Evolutionary conservation across 1,140 invertebrate species (phyloP).

Genomic region (Pseudomyrmex concolor): DNA sequence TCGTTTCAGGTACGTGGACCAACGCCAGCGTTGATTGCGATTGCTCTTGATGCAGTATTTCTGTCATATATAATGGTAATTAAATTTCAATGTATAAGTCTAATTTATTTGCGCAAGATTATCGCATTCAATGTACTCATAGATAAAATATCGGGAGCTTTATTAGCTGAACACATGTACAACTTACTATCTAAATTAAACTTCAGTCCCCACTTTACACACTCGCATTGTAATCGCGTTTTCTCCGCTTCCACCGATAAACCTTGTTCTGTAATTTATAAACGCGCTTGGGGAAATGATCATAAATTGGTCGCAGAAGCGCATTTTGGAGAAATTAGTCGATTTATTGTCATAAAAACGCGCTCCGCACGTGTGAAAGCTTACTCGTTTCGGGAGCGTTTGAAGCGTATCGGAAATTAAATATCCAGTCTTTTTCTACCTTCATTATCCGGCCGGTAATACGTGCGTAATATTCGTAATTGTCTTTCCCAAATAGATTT

Average conservation of each 20-base stretch:
- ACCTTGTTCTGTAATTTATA: constrained; percentile 87
- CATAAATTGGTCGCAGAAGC: neutral
- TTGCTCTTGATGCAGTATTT: constrained; percentile 90
- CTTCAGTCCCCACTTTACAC: constrained; percentile 92
- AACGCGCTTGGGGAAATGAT: neutral
- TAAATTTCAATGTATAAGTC: neutral
- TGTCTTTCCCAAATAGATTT: constrained; percentile 97
- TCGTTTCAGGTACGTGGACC: constrained; percentile 88
- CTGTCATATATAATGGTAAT: constrained; percentile 77
- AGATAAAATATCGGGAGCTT: neutral
- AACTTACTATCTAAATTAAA: constrained; percentile 92
- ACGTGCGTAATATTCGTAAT: constrained; percentile 98
- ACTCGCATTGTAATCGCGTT: constrained; percentile 94
- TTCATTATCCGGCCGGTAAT: constrained; percentile 96
- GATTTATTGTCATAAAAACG: neutral
- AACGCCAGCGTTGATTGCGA: constrained; percentile 93
- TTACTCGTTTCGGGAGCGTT: constrained; percentile 91
- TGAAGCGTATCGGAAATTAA: constrained; percentile 95
- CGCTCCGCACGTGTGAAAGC: constrained; percentile 66
- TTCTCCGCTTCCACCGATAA: constrained; percentile 94
- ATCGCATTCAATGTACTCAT: neutral
- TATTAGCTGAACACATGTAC: too few species aligned
- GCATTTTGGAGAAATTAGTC: too few species aligned
- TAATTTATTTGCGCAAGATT: too few species aligned
- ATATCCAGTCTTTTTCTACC: constrained; percentile 97